These are phyloP conservation scores for Zaprionus africanus DNA, from an alignment of 1,140 invertebrate genomes.

Conservation along the genomic window DNA sequence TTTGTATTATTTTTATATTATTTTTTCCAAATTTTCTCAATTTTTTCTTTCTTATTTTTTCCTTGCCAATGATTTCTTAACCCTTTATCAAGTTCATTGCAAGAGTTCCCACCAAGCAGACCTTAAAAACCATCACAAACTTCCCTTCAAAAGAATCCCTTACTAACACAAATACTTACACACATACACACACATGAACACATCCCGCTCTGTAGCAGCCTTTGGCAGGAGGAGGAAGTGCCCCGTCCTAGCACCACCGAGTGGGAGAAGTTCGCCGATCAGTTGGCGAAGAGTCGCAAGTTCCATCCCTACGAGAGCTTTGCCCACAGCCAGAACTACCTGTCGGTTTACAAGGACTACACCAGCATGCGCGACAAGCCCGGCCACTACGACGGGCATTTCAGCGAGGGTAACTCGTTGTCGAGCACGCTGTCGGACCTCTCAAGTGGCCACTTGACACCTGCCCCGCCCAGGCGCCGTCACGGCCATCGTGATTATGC, in stretches of 20 bases:
- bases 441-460: conserved; percentile 70
- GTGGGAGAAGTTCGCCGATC: conserved; percentile 79
- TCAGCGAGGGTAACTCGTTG: conserved; percentile 65
- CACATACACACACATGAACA: conserved; percentile 17
- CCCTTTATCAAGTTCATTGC: neutral
- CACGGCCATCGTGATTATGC: conserved; percentile 69
- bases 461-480: conserved; percentile 41
- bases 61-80: neutral
- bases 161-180: conserved; percentile 35
- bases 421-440: conserved; percentile 68
- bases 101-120: conserved; percentile 15
- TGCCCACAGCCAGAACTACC: conserved; percentile 55
- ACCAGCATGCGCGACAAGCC: conserved; percentile 67
- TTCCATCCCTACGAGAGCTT: conserved; percentile 75
- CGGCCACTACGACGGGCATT: conserved; percentile 64
- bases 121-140: neutral
- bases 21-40: too few relatives aligned
- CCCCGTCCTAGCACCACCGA: conserved; percentile 72
- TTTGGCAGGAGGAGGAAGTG: conserved; percentile 39
- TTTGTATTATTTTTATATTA: neutral
- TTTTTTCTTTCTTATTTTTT: too few relatives aligned
- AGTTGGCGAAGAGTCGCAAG: conserved; percentile 67
- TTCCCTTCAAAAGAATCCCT: neutral
- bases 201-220: conserved; percentile 22
- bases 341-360: conserved; percentile 74